These are phyloP conservation scores for Synchiropus splendidus DNA, from an alignment of 2,113 vertebrate genomes.

Conservation along the genomic window DNA sequence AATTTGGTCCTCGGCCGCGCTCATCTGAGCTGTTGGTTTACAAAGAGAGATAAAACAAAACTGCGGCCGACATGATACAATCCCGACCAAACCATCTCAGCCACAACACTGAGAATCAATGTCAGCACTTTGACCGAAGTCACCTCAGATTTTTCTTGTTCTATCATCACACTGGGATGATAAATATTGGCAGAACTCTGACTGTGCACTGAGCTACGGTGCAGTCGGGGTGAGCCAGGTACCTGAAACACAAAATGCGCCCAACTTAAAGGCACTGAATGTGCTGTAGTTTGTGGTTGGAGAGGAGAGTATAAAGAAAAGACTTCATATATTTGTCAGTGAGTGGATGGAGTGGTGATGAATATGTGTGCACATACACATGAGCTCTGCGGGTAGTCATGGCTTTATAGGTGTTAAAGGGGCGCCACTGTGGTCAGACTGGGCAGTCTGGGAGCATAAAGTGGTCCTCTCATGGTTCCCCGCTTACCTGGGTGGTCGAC, in stretches of 20 bases:
- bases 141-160: slow-evolving; percentile 18
- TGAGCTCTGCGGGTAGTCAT: slow-evolving; percentile 46
- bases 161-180: slow-evolving; percentile 15
- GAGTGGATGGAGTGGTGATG: slow-evolving; percentile 22
- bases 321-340: slow-evolving; percentile 45
- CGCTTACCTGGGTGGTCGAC: slow-evolving; percentile 64
- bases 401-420: slow-evolving; percentile 62
- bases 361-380: slow-evolving; percentile 21
- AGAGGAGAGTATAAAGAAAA: slow-evolving; percentile 45
- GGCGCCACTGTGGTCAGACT: slow-evolving; percentile 64
- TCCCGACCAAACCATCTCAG: slow-evolving; percentile 30
- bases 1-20: slow-evolving; percentile 11
- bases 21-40: slow-evolving; percentile 35
- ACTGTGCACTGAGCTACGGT: slow-evolving; percentile 2
- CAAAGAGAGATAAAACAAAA: slow-evolving; percentile 45
- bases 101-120: slow-evolving; percentile 50
- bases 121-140: slow-evolving; percentile 43
- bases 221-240: slow-evolving; percentile 17
- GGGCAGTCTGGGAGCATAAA: slow-evolving; percentile 65
- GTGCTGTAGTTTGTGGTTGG: slow-evolving; percentile 39
- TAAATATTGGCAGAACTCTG: slow-evolving; percentile 20
- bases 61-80: slow-evolving; percentile 22
- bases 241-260: slow-evolving; percentile 19
- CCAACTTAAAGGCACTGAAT: slow-evolving; percentile 35
- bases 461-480: slow-evolving; percentile 64